These are phyloP conservation scores for Thera britannica DNA, from an alignment of 2,888 invertebrate species.

Conservation along the genomic window DNA sequence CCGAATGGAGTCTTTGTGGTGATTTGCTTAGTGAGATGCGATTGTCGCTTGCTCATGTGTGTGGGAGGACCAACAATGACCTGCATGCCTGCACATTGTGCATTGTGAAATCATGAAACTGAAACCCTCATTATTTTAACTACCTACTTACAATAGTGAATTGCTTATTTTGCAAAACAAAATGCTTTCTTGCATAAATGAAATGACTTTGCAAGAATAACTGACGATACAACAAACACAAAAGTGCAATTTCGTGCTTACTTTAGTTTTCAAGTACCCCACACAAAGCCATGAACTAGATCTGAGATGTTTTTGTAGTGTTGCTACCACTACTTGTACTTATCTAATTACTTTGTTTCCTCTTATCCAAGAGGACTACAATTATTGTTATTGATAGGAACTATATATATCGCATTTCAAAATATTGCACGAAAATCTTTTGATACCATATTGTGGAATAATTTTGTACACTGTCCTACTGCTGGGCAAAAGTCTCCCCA, in stretches of 20 bases:
- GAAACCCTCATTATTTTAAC: constrained; percentile 1
- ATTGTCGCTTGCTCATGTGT: constrained; percentile 5
- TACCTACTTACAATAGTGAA: constrained; percentile 7
- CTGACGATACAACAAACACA: not conserved
- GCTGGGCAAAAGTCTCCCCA: no score
- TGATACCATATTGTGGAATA: no score
- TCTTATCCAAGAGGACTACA: no score
- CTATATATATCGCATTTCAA: no score
- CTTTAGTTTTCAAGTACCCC: not conserved
- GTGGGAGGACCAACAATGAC: constrained; percentile 9
- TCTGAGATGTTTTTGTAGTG: no score
- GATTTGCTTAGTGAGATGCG: not conserved
- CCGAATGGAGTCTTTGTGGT: constrained; percentile 39
- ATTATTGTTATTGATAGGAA: no score
- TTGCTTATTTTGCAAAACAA: constrained; percentile 18
- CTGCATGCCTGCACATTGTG: constrained; percentile 3
- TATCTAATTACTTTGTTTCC: no score
- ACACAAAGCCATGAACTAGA: no score
- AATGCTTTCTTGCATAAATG: constrained; percentile 3
- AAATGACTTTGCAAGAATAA: constrained; percentile 19
- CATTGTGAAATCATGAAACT: not conserved
- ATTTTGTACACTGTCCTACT: no score
- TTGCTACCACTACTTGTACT: no score
- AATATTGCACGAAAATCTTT: no score
- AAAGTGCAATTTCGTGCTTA: not conserved